These are phyloP conservation scores for Aphaenogaster floridana DNA, from an alignment of 1,140 invertebrate species.

Conservation along the genomic window DNA sequence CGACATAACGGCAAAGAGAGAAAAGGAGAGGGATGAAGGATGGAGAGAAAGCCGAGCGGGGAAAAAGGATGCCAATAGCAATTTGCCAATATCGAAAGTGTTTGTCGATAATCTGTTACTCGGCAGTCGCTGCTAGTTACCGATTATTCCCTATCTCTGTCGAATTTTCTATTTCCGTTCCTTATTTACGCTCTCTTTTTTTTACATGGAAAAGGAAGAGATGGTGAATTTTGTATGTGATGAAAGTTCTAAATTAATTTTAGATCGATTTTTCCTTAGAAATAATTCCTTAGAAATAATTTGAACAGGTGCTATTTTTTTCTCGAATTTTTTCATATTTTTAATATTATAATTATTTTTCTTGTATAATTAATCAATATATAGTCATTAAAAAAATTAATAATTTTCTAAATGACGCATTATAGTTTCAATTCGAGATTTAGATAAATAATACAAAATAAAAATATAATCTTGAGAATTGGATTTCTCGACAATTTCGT, in stretches of 20 bases:
- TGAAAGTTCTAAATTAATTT: neutral
- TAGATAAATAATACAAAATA: neutral
- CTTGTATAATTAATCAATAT: neutral
- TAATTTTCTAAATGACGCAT: neutral
- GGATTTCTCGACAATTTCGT: neutral
- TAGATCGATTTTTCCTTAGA: neutral
- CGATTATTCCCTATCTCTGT: constrained; percentile 35
- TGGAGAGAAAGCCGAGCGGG: constrained; percentile 62
- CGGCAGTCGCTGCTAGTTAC: constrained; percentile 67
- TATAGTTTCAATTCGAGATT: neutral
- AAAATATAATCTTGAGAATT: neutral
- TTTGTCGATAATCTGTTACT: constrained; percentile 76
- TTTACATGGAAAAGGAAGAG: too few species aligned
- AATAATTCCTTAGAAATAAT: neutral
- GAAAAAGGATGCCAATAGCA: constrained; percentile 71
- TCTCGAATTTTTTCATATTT: neutral
- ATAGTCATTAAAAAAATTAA: neutral
- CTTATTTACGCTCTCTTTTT: neutral
- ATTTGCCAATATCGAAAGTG: constrained; percentile 83
- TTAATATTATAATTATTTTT: neutral
- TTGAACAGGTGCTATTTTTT: neutral
- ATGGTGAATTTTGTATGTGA: neutral
- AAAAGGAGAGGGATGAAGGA: constrained; percentile 60
- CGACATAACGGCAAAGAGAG: constrained; percentile 69
- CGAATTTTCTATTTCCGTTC: neutral